Conservation (phyloP, 1,140 invertebrate genomes). For the Spodoptera frugiperda region DNA sequence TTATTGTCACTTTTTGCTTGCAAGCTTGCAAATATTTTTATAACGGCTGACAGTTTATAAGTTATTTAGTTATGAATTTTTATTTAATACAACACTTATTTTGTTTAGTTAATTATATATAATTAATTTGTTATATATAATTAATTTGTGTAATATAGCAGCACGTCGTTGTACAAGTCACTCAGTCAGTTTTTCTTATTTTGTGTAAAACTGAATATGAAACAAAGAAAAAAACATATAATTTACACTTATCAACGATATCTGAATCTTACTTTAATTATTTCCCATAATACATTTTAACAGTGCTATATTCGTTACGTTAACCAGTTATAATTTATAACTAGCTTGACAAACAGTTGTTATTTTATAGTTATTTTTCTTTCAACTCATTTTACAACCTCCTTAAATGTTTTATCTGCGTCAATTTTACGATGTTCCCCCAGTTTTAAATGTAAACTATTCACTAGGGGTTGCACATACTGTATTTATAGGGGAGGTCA, state of each 20-base stretch:
- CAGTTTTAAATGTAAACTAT: constrained; percentile 27
- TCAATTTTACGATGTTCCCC: constrained; percentile 27
- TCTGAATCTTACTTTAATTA: too few relatives aligned
- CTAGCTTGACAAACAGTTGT: not conserved
- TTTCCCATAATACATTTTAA: too few relatives aligned
- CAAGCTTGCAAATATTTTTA: constrained; percentile 36
- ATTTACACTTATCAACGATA: too few relatives aligned
- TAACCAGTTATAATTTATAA: not conserved
- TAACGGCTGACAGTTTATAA: constrained; percentile 30
- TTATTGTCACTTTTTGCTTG: constrained; percentile 46
- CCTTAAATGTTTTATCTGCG: constrained; percentile 19
- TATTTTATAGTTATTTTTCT: constrained; percentile 15
- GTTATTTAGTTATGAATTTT: not conserved
- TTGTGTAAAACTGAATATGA: too few relatives aligned
- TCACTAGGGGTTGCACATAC: not conserved
- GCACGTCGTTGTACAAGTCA: too few relatives aligned
- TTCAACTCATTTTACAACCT: constrained; percentile 10
- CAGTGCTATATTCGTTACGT: too few relatives aligned
- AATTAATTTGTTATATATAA: too few relatives aligned
- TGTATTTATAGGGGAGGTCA: not conserved
- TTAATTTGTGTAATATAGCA: too few relatives aligned
- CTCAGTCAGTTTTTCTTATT: too few relatives aligned
- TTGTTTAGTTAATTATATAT: not conserved
- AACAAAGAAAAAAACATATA: too few relatives aligned
- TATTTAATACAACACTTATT: constrained; percentile 1